Evolutionary conservation across 2,113 vertebrate species (phyloP).

Genomic region (Periophthalmus modestus): DNA sequence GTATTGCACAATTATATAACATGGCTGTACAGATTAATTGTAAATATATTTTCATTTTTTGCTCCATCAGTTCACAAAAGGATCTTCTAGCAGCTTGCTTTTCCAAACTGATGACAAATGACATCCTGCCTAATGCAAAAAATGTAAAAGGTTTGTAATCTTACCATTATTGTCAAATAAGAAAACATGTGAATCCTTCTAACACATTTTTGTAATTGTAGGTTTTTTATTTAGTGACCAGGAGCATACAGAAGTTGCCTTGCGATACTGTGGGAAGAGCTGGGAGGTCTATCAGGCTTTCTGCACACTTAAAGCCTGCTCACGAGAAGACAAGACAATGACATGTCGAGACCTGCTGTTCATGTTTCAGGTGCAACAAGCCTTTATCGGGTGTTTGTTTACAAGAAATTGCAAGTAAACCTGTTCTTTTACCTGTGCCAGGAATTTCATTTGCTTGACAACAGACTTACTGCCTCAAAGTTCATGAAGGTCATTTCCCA

Average conservation of each 20-base stretch:
- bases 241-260: conserved; percentile 41
- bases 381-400: neutral
- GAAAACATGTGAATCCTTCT: neutral
- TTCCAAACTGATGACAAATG: conserved; percentile 79
- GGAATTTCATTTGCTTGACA: conserved; percentile 83
- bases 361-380: conserved; percentile 82
- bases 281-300: conserved; percentile 80
- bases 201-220: conserved; percentile 42
- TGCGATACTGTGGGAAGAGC: conserved; percentile 74
- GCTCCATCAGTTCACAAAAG: conserved; percentile 66
- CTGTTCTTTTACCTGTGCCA: conserved; percentile 36
- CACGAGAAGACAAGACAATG: conserved; percentile 73
- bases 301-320: conserved; percentile 29
- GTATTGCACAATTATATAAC: conserved; percentile 29
- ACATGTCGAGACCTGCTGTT: conserved; percentile 85
- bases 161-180: neutral
- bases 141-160: conserved; percentile 80
- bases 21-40: neutral
- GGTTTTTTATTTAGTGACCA: conserved; percentile 80
- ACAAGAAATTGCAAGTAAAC: neutral
- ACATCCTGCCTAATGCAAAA: conserved; percentile 81
- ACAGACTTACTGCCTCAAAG: conserved; percentile 76
- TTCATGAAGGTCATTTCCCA: conserved; percentile 79
- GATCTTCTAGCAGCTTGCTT: conserved; percentile 81
- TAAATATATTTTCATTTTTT: conserved; percentile 9